Percentiles rank a stretch among this genome's conserved stretches.
Evolutionary conservation across 2,888 invertebrate genomes (phyloP).

Genomic region (Pilophorus perplexus): DNA sequence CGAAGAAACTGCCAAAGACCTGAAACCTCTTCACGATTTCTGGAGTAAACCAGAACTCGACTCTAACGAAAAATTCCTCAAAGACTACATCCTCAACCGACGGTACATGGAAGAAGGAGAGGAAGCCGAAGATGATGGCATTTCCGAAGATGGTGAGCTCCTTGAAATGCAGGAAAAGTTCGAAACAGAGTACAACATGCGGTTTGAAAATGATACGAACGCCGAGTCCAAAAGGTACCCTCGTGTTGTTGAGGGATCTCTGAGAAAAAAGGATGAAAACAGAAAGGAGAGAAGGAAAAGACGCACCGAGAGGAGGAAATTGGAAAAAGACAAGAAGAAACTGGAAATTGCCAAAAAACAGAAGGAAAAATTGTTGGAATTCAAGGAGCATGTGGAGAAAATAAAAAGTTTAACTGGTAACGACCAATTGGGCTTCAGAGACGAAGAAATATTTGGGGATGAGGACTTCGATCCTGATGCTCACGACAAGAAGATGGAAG

Average conservation of each 20-base stretch:
- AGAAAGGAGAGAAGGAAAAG: slow-evolving; percentile 76
- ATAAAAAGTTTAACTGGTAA: slow-evolving; percentile 87
- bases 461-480: slow-evolving; percentile 86
- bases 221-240: slow-evolving; percentile 87
- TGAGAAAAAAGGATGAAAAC: slow-evolving; percentile 75
- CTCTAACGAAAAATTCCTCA: slow-evolving; percentile 81
- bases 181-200: slow-evolving; percentile 92
- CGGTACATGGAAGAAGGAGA: slow-evolving; percentile 59
- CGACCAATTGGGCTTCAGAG: slow-evolving; percentile 63
- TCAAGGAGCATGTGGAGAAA: slow-evolving; percentile 81
- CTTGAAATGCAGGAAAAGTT: slow-evolving; percentile 83
- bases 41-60: slow-evolving; percentile 82
- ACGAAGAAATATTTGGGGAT: slow-evolving; percentile 58
- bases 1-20: slow-evolving; percentile 60
- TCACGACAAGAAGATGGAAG: slow-evolving; percentile 82
- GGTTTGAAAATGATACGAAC: slow-evolving; percentile 90
- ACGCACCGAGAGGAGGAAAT: slow-evolving; percentile 68
- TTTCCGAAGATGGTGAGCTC: slow-evolving; percentile 81
- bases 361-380: slow-evolving; percentile 83
- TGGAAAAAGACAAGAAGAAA: slow-evolving; percentile 75
- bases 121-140: slow-evolving; percentile 57
- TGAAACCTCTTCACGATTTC: slow-evolving; percentile 74
- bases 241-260: slow-evolving; percentile 76
- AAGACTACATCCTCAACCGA: slow-evolving; percentile 89
- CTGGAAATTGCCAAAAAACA: slow-evolving; percentile 86